Evolutionary conservation across 2,113 vertebrate species (phyloP).

Genomic region (Pandion haliaetus): DNA sequence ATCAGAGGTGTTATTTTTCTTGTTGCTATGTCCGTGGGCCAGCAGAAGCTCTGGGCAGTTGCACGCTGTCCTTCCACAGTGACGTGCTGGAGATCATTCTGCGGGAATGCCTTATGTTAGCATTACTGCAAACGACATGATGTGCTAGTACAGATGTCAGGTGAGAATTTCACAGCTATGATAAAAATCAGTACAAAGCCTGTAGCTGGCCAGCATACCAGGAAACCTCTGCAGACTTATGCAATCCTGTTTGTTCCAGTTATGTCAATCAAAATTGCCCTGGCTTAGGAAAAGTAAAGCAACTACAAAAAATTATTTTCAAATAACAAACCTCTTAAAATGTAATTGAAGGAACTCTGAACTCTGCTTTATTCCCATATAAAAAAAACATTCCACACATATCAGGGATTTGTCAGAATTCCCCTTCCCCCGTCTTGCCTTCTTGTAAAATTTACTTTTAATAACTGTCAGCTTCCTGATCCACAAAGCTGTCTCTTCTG

Average conservation of each 20-base stretch:
- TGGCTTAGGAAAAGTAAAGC: neutral
- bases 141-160: neutral
- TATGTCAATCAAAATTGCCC: neutral
- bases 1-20: neutral
- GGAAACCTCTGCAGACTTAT: conserved; percentile 26
- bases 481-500: conserved; percentile 2
- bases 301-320: conserved; percentile 17
- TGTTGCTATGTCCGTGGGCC: neutral
- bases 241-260: conserved; percentile 16
- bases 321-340: conserved; percentile 8
- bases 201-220: neutral
- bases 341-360: conserved; percentile 18
- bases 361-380: conserved; percentile 14
- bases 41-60: accelerated
- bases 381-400: conserved; percentile 63
- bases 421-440: neutral
- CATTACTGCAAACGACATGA: neutral
- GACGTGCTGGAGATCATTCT: neutral
- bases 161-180: neutral
- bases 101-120: neutral
- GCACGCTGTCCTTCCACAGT: neutral
- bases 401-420: conserved; percentile 35
- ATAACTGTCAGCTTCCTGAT: conserved; percentile 47
- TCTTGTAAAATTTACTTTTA: conserved; percentile 62
- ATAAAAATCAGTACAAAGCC: conserved; percentile 33